Evolutionary conservation across 2,888 invertebrate species (phyloP).

Genomic region (Synergus umbraculus): DNA sequence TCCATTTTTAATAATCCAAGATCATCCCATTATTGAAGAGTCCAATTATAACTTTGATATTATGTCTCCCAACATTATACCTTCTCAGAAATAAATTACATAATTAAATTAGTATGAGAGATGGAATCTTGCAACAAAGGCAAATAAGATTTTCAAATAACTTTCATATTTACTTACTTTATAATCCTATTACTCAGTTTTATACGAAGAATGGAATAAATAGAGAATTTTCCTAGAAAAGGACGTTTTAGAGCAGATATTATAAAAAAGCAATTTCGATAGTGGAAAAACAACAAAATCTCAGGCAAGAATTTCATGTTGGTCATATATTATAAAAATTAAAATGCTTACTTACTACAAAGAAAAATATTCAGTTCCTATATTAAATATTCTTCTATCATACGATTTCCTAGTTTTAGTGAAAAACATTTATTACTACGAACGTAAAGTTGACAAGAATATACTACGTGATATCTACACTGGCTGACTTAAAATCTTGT

Average conservation of each 20-base stretch:
- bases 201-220: not conserved
- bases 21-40: not conserved
- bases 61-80: not conserved
- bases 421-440: no score
- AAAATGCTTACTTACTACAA: not conserved
- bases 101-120: not conserved
- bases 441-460: no score
- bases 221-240: not conserved
- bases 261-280: not conserved
- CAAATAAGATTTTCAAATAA: not conserved
- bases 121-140: not conserved
- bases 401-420: no score
- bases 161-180: no score
- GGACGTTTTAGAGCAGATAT: not conserved
- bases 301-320: not conserved
- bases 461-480: no score
- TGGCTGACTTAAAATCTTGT: no score
- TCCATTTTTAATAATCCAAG: not conserved
- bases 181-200: not conserved
- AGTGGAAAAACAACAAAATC: not conserved
- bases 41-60: not conserved
- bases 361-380: no score
- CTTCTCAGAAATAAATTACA: not conserved
- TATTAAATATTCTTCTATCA: no score
- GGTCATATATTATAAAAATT: not conserved